These are phyloP conservation scores for Dromius quadrimaculatus DNA, from an alignment of 2,888 invertebrate species.

Conservation along the genomic window DNA sequence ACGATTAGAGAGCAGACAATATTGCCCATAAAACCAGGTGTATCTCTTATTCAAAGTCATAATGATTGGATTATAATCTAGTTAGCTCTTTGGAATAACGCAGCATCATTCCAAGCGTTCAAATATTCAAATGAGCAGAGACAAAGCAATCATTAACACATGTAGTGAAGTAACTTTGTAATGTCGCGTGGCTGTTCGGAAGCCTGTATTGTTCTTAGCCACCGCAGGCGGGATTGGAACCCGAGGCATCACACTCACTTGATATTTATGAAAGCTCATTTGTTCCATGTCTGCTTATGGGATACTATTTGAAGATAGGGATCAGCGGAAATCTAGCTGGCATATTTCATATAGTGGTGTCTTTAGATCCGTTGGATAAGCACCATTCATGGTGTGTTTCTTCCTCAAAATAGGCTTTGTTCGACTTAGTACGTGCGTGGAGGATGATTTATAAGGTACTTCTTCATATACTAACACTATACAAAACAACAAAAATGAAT, in stretches of 20 bases:
- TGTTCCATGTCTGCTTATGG: constrained; percentile 51
- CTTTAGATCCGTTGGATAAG: constrained; percentile 45
- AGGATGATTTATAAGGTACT: constrained; percentile 39
- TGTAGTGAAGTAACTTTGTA: too few species aligned
- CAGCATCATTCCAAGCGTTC: neutral
- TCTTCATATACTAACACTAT: constrained; percentile 21
- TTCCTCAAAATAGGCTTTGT: constrained; percentile 47
- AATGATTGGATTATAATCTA: neutral
- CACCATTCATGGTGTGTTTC: constrained; percentile 44
- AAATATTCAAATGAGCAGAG: constrained; percentile 13
- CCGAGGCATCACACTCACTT: constrained; percentile 2
- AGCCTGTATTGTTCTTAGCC: neutral
- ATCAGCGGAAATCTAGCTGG: constrained; percentile 48
- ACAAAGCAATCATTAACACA: constrained; percentile 8
- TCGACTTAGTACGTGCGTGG: constrained; percentile 30
- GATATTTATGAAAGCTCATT: constrained; percentile 48
- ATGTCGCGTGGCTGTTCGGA: neutral
- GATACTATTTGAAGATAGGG: constrained; percentile 44
- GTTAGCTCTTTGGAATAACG: neutral
- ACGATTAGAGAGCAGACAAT: neutral
- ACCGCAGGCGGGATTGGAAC: constrained; percentile 16
- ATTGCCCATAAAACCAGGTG: neutral
- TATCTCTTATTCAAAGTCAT: neutral
- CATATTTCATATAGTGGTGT: constrained; percentile 45
- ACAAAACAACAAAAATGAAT: constrained; percentile 11